Conservation (phyloP, 2,888 invertebrate genomes). For the Torymus aiolomorphi region DNA sequence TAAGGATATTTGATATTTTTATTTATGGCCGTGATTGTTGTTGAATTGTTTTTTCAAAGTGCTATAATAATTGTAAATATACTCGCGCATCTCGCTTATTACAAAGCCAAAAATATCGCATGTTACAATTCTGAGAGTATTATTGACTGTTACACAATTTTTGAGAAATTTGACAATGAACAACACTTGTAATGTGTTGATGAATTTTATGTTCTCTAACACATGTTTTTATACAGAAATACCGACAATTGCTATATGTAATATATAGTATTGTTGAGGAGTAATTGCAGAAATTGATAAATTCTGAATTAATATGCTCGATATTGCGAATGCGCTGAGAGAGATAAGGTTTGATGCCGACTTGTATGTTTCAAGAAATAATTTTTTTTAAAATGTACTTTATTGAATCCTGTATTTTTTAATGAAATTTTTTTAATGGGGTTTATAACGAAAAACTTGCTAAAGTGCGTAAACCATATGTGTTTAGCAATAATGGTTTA, state of each 20-base stretch:
- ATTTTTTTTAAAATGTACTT: constrained; percentile 36
- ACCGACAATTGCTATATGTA: constrained; percentile 35
- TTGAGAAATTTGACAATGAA: constrained; percentile 65
- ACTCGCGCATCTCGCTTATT: constrained; percentile 55
- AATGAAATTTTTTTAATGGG: constrained; percentile 20
- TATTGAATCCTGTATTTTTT: constrained; percentile 38
- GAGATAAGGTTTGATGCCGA: constrained; percentile 52
- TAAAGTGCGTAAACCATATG: constrained; percentile 38
- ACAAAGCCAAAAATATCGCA: constrained; percentile 69
- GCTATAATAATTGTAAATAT: constrained; percentile 49
- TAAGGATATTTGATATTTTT: constrained; percentile 35
- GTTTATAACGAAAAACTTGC: constrained; percentile 29
- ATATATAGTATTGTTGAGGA: constrained; percentile 30
- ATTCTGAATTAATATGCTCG: constrained; percentile 56
- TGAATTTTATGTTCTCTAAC: constrained; percentile 44
- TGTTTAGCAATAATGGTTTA: constrained; percentile 49
- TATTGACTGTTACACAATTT: constrained; percentile 71
- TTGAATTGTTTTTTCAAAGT: constrained; percentile 28
- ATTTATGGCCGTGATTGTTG: constrained; percentile 13
- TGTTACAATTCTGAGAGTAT: constrained; percentile 72
- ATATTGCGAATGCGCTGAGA: constrained; percentile 58
- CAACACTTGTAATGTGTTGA: constrained; percentile 42
- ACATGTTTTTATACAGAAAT: constrained; percentile 48
- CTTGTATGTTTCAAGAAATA: constrained; percentile 32
- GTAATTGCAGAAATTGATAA: constrained; percentile 58